These are phyloP conservation scores for Bolinopsis microptera DNA, from an alignment of 37 sponge, comb jelly and placozoan genomes.

Conservation along the genomic window DNA sequence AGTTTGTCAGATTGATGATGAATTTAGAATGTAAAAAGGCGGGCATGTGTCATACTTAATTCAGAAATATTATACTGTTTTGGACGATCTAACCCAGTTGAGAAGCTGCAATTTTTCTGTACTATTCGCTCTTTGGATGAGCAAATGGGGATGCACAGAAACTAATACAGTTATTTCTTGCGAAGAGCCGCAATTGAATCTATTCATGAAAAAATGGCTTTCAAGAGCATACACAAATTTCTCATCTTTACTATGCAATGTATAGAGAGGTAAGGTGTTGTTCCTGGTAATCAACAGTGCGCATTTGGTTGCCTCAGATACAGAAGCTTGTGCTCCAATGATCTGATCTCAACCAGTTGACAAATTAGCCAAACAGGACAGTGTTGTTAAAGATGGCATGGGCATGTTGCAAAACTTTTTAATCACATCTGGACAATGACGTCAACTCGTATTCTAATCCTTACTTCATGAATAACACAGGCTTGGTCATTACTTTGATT, in stretches of 20 bases:
- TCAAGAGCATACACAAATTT: constrained; percentile 2
- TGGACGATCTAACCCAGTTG: too few species aligned
- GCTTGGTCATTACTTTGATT: not conserved
- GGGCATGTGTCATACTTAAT: constrained; percentile 48
- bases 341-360: constrained; percentile 48
- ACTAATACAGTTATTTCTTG: constrained; percentile 34
- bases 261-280: constrained; percentile 50
- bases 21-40: constrained; percentile 30
- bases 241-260: not conserved
- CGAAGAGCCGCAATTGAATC: constrained; percentile 19
- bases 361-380: constrained; percentile 19
- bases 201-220: not conserved
- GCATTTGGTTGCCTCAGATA: too few species aligned
- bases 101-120: constrained; percentile 48
- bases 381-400: constrained; percentile 44
- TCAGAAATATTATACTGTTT: constrained; percentile 60
- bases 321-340: constrained; percentile 33
- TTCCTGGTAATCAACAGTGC: constrained; percentile 16
- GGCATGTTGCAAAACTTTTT: constrained; percentile 34
- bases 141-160: constrained; percentile 54
- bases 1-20: constrained; percentile 25
- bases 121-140: constrained; percentile 20
- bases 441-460: constrained; percentile 39
- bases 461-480: constrained; percentile 34
- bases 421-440: constrained; percentile 33